phyloP scores from a whole-genome alignment of 2,113 vertebrate species.

The Dermatemys mawii region DNA sequence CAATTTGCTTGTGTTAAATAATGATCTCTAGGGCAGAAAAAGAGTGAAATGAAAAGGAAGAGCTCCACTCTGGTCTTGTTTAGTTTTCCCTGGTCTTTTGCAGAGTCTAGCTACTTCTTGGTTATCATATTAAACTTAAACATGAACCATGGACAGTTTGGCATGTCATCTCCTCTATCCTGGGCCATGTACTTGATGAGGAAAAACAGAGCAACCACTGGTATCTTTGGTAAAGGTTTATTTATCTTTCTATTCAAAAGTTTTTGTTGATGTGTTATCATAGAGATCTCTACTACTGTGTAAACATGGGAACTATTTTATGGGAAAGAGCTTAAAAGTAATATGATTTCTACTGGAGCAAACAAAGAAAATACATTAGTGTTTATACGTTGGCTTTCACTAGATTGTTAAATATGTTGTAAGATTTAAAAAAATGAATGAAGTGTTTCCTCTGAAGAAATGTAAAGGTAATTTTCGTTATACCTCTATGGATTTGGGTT shows the following conservation, averaged over 20 bases:
- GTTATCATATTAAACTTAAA: not conserved
- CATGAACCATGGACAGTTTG: conserved; percentile 78
- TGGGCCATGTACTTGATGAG: conserved; percentile 86
- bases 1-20: conserved; percentile 71
- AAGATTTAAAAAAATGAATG: not conserved
- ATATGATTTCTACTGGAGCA: not conserved
- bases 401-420: not conserved
- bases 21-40: conserved; percentile 49
- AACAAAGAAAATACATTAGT: not conserved
- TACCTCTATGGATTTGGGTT: not conserved
- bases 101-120: not conserved
- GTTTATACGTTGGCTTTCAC: not conserved
- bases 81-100: not conserved
- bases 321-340: not conserved
- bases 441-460: conserved; percentile 21
- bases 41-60: conserved; percentile 36
- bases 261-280: not conserved
- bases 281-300: not conserved
- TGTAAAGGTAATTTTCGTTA: not conserved
- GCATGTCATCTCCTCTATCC: conserved; percentile 72
- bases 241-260: conserved; percentile 19
- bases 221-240: conserved; percentile 73
- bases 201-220: conserved; percentile 71
- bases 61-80: not conserved
- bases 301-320: not conserved